Evolutionary conservation across 1,140 invertebrate genomes (phyloP).

Genomic region (Trichogramma pretiosum): DNA sequence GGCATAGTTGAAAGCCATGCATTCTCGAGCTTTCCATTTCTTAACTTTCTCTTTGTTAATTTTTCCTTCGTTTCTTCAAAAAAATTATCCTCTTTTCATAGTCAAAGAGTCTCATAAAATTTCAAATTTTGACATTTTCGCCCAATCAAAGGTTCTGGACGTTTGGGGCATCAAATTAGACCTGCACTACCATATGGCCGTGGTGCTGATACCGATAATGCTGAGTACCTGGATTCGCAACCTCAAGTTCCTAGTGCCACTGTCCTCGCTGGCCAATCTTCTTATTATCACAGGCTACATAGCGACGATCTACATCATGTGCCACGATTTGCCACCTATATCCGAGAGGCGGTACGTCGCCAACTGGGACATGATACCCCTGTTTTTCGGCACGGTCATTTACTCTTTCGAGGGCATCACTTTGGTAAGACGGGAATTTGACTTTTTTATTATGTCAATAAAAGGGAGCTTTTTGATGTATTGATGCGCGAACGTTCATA

Average conservation of each 20-base stretch:
- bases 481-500: too few species aligned
- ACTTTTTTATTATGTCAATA: background rate
- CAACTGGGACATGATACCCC: conserved; percentile 51
- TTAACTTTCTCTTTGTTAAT: too few species aligned
- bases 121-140: too few species aligned
- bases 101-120: too few species aligned
- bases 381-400: conserved; percentile 70
- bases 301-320: conserved; percentile 62
- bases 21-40: too few species aligned
- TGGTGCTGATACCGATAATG: conserved; percentile 63
- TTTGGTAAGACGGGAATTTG: conserved; percentile 46
- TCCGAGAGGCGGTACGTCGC: conserved; percentile 48
- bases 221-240: conserved; percentile 66
- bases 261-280: conserved; percentile 64
- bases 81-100: too few species aligned
- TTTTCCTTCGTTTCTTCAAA: too few species aligned
- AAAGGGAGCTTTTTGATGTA: too few species aligned
- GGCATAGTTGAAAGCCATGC: too few species aligned
- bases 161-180: conserved; percentile 51
- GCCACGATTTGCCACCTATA: conserved; percentile 56
- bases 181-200: conserved; percentile 60
- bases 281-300: conserved; percentile 57
- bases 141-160: conserved; percentile 63
- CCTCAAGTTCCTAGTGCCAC: conserved; percentile 63
- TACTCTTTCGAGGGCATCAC: conserved; percentile 76